Base-by-base conservation (phyloP, 2,888 invertebrate genomes). In the Branchinecta sandiegonensis region DNA sequence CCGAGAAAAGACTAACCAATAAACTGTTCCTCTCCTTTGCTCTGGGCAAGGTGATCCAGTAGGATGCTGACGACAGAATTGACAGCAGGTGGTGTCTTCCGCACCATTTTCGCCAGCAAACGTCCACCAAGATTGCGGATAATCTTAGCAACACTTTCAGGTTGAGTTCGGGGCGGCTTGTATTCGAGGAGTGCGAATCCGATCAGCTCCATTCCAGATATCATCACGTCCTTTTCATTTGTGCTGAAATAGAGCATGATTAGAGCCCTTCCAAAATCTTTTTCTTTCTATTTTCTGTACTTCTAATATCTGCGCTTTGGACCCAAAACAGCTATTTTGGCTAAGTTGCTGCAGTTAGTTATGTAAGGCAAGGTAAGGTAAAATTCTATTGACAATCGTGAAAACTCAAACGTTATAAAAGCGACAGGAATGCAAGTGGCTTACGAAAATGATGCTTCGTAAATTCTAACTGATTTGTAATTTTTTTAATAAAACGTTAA, bases 221-320 rank as follows among this genome's bases (percentile, higher is more conserved):
- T 17, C n/a, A 56, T n/a, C 23, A 23, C 63, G 63, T 56, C 63
- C 23, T 56, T 56, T 56, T 56, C 63, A 17, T 56, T n/a, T 17
- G 23, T 17, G 63, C 63, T 56, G 23, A 56, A 56, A 37, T 37
- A 37, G 2, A 37, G 37, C 37, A 37, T 37, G 37, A 37, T 37
- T 37, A 37, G 6, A 37, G 2, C 37, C 37, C 37, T 37, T 37
- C 37, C 37, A 37, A 37, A 6, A 37, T 37, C 37, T 37, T 37
- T 37, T 37, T 37, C 37, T 37, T 37, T 37, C 37, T 37, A 5
- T 4, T 37, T 37, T 37, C 37, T 37, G 2, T 37, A 6, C 37
- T 37, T 37, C 37, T 37, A 37, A 37, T 37, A 37, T 37, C 37
- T 37, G 37, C 37, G 37, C 37, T 37, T 4, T 37, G 6, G 6